Percentiles rank a stretch among this genome's conserved stretches.
Conservation (phyloP, 2,113 vertebrate genomes). For the Calyptomena viridis region DNA sequence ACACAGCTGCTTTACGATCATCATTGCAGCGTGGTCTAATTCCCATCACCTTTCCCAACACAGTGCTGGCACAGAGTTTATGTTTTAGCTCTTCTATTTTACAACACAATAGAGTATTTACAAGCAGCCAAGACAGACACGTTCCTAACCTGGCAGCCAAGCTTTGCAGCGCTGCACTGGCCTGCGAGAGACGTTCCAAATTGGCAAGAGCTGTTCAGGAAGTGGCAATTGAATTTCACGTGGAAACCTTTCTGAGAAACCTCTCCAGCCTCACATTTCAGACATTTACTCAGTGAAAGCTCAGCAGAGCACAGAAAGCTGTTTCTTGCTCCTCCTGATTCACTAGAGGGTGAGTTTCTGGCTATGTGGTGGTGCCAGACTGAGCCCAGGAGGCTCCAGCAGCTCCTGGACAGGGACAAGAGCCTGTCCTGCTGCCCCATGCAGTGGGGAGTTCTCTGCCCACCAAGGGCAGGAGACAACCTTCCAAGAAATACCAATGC, state of each 20-base stretch:
- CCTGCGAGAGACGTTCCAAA: neutral
- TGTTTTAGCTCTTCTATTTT: neutral
- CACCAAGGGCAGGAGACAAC: neutral
- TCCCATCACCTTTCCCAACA: neutral
- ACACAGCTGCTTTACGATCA: neutral
- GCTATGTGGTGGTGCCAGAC: neutral
- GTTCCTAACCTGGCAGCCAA: neutral
- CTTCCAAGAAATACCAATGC: neutral
- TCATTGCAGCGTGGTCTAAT: neutral
- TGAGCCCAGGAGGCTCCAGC: neutral
- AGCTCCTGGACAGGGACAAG: neutral
- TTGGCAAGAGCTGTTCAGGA: neutral
- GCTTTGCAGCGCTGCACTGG: neutral
- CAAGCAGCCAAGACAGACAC: slow-evolving; percentile 4
- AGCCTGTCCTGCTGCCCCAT: neutral
- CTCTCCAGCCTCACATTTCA: neutral
- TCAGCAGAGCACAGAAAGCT: neutral
- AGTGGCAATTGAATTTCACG: neutral
- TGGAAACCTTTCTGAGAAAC: neutral
- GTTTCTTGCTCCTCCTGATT: neutral
- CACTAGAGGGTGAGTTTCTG: neutral
- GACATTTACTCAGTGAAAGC: neutral
- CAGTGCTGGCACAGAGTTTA: slow-evolving; percentile 9
- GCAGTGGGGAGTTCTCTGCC: neutral
- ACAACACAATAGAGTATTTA: slow-evolving; percentile 43